phyloP scores from a whole-genome alignment of 2,113 vertebrate species.

The Hypanus sabinus region DNA sequence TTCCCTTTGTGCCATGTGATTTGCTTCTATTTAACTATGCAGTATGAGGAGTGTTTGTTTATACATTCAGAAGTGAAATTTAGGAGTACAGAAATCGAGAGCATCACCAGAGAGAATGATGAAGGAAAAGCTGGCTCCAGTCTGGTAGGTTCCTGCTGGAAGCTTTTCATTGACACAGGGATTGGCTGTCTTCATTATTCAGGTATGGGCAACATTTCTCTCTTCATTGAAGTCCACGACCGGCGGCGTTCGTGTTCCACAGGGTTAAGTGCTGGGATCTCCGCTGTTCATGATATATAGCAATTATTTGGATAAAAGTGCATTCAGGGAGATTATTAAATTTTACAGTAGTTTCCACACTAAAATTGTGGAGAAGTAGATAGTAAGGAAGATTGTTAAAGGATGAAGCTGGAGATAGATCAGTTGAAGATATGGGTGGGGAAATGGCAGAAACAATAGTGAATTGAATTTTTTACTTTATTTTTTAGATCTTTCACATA shows the following conservation, averaged over 20 bases:
- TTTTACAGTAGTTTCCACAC: too few species aligned
- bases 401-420: too few species aligned
- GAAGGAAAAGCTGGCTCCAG: not conserved
- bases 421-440: too few species aligned
- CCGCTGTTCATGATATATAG: not conserved
- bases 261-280: not conserved
- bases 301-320: too few species aligned
- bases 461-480: too few species aligned
- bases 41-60: not conserved
- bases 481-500: too few species aligned
- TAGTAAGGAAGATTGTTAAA: too few species aligned
- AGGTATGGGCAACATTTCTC: not conserved
- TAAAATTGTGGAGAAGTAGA: too few species aligned
- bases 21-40: not conserved
- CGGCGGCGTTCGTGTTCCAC: not conserved
- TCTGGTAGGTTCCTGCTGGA: not conserved
- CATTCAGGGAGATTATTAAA: too few species aligned
- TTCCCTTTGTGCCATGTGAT: not conserved
- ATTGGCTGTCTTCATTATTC: not conserved
- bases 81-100: not conserved
- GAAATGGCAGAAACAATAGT: too few species aligned
- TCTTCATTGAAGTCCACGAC: not conserved
- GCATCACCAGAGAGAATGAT: not conserved
- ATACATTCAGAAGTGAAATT: too few species aligned
- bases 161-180: not conserved